Evolutionary conservation across 2,888 invertebrate genomes (phyloP).

Genomic region (Limnephilus auricula): DNA sequence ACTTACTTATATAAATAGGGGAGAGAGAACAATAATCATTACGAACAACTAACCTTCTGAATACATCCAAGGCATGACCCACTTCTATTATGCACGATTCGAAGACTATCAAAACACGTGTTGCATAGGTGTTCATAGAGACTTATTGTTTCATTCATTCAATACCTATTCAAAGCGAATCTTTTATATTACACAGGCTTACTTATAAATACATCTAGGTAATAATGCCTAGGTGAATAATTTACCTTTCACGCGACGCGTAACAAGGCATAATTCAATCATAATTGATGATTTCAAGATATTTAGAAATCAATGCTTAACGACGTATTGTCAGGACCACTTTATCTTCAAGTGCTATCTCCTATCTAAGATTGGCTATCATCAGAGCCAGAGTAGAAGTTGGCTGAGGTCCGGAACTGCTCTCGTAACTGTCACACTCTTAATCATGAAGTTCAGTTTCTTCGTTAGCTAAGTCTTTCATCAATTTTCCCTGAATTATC

Average conservation of each 20-base stretch:
- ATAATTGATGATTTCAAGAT: neutral
- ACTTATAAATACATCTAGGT: neutral
- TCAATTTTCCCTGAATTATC: neutral
- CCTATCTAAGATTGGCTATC: neutral
- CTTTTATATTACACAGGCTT: neutral
- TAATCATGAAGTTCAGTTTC: neutral
- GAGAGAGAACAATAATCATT: neutral
- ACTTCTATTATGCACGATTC: slow-evolving; percentile 29
- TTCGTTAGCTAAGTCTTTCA: neutral
- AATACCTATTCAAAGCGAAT: slow-evolving; percentile 18
- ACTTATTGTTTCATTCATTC: slow-evolving; percentile 30
- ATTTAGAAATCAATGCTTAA: neutral
- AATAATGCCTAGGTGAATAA: neutral
- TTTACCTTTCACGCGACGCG: neutral
- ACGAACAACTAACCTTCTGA: neutral
- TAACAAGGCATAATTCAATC: neutral
- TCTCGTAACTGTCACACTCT: neutral
- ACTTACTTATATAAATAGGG: slow-evolving; percentile 8
- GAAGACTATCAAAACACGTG: slow-evolving; percentile 36
- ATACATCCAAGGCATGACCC: slow-evolving; percentile 9
- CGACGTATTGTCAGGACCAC: too few relatives aligned
- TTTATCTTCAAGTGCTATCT: neutral
- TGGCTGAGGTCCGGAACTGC: neutral
- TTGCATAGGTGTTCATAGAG: slow-evolving; percentile 19
- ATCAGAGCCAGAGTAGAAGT: too few relatives aligned